phyloP scores from a whole-genome alignment of 2,113 vertebrate genomes.

The Centropristis striata region DNA sequence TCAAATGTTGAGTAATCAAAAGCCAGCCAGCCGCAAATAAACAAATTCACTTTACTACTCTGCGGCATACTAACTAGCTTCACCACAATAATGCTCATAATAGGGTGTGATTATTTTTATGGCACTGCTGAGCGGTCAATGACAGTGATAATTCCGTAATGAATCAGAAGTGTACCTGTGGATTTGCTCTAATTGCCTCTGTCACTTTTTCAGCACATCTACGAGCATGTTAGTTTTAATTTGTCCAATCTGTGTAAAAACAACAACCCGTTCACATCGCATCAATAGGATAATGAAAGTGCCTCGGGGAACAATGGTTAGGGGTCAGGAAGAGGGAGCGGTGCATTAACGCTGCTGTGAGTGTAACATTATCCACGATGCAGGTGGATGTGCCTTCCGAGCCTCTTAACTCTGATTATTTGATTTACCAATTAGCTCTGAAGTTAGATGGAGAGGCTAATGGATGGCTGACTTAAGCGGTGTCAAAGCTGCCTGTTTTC shows the following conservation, averaged over 20 bases:
- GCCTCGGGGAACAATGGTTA: slow-evolving; percentile 52
- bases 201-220: slow-evolving; percentile 46
- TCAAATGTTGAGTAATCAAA: slow-evolving; percentile 82
- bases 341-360: slow-evolving; percentile 59
- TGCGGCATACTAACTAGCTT: slow-evolving; percentile 71
- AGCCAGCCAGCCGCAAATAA: slow-evolving; percentile 78
- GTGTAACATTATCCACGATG: slow-evolving; percentile 59
- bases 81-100: slow-evolving; percentile 63
- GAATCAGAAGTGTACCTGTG: slow-evolving; percentile 68
- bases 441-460: slow-evolving; percentile 77
- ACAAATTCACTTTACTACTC: slow-evolving; percentile 71
- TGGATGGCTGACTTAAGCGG: slow-evolving; percentile 83
- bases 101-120: slow-evolving; percentile 72
- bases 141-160: slow-evolving; percentile 72
- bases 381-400: slow-evolving; percentile 67
- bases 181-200: slow-evolving; percentile 69
- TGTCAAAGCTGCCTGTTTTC: slow-evolving; percentile 90
- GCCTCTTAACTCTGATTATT: slow-evolving; percentile 90
- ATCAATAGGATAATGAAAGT: slow-evolving; percentile 58
- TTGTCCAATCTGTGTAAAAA: slow-evolving; percentile 63
- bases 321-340: slow-evolving; percentile 52
- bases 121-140: slow-evolving; percentile 59
- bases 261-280: slow-evolving; percentile 39
- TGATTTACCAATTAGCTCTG: slow-evolving; percentile 90
- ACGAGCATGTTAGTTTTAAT: slow-evolving; percentile 66